phyloP scores from a whole-genome alignment of 2,888 invertebrate species.

The Ptychoptera albimana region DNA sequence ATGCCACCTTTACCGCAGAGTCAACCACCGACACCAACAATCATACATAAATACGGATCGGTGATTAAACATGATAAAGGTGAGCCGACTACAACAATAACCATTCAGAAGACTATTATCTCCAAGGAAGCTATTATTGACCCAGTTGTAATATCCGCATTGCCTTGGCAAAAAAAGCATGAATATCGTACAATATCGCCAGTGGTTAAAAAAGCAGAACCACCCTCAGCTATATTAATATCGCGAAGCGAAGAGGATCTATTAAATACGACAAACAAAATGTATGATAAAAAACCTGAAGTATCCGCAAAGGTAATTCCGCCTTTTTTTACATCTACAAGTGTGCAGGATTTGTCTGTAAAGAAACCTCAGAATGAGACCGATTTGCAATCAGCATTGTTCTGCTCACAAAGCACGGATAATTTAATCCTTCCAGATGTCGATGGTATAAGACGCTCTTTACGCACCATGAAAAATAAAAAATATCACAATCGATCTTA shows the following conservation, averaged over 20 bases:
- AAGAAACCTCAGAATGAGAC: neutral
- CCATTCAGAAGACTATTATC: too few species aligned
- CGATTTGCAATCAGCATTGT: slow-evolving; percentile 6
- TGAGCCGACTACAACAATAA: neutral
- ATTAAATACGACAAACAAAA: too few species aligned
- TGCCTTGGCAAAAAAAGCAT: neutral
- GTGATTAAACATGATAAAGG: neutral
- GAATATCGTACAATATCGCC: neutral
- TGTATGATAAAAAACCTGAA: neutral
- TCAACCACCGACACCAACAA: slow-evolving; percentile 5
- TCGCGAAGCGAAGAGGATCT: slow-evolving; percentile 10
- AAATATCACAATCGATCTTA: slow-evolving; percentile 2
- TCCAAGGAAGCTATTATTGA: neutral
- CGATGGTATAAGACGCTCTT: slow-evolving; percentile 11
- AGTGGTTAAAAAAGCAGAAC: neutral
- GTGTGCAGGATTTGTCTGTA: slow-evolving; percentile 10
- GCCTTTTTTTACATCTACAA: slow-evolving; percentile 8
- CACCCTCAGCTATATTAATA: slow-evolving; percentile 7
- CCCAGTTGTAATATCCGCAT: neutral
- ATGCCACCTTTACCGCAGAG: slow-evolving; percentile 9
- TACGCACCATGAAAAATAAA: neutral
- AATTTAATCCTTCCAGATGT: slow-evolving; percentile 14
- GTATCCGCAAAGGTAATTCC: slow-evolving; percentile 4
- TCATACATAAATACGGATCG: neutral
- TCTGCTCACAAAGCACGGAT: slow-evolving; percentile 15